These are phyloP conservation scores for Notarius lentiginosus DNA, from an alignment of 2,113 vertebrate genomes.

Conservation along the genomic window DNA sequence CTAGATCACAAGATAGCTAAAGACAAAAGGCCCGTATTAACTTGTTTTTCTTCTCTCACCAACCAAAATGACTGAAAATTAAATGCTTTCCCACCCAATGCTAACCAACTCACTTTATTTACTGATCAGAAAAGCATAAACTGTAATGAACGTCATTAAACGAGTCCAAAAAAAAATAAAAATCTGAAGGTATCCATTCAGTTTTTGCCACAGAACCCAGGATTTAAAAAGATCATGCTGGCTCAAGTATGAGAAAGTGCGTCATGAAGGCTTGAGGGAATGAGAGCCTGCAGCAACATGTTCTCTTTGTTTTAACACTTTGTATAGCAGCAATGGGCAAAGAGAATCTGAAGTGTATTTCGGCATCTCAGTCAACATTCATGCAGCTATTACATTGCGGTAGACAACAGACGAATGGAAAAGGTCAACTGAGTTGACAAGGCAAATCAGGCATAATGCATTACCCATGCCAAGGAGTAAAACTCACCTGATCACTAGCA, in stretches of 20 bases:
- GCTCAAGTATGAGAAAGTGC: background rate
- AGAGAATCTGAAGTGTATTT: background rate
- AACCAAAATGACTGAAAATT: background rate
- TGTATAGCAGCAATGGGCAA: background rate
- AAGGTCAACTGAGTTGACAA: conserved; percentile 2
- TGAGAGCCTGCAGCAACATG: background rate
- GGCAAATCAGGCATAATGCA: conserved; percentile 21
- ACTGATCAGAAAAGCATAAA: background rate
- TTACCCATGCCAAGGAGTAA: conserved; percentile 12
- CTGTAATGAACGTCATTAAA: background rate
- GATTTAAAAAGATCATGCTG: background rate
- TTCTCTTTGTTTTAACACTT: background rate
- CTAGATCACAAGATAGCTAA: background rate
- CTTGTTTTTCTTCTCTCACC: background rate
- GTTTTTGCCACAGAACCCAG: background rate
- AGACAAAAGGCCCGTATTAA: background rate
- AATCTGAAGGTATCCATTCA: background rate
- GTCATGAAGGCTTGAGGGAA: background rate
- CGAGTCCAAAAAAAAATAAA: background rate
- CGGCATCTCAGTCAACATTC: background rate
- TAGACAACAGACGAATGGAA: conserved; percentile 1
- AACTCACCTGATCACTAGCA: conserved; percentile 48
- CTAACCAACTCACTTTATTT: background rate
- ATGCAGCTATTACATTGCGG: conserved; percentile 17
- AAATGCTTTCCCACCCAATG: too few relatives aligned